Percentiles rank a stretch among this genome's conserved stretches.
Evolutionary conservation across 1,140 invertebrate genomes (phyloP).

Genomic region (Heterodera carotae): DNA sequence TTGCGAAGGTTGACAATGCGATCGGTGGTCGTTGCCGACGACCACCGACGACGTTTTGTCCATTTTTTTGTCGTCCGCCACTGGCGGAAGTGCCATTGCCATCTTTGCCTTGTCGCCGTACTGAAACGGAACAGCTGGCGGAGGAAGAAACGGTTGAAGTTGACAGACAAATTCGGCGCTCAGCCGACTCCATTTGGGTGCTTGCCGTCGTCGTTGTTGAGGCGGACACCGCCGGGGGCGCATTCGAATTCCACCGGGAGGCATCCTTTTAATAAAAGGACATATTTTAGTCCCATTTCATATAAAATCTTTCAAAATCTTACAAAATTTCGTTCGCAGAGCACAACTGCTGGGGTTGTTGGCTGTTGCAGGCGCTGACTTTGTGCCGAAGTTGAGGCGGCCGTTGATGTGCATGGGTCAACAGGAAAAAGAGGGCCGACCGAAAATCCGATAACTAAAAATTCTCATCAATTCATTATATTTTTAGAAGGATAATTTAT

Average conservation of each 20-base stretch:
- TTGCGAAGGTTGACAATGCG: slow-evolving; percentile 11
- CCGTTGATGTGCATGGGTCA: not conserved
- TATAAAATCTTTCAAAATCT: not conserved
- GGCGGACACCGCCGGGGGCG: too few relatives aligned
- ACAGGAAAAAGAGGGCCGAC: not conserved
- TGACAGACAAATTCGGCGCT: slow-evolving; percentile 20
- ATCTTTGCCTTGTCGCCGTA: not conserved
- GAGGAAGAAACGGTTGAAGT: slow-evolving; percentile 21
- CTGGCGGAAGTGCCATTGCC: not conserved
- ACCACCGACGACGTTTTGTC: not conserved
- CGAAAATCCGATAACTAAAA: not conserved
- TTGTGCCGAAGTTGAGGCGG: slow-evolving; percentile 8
- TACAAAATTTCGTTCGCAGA: slow-evolving; percentile 32
- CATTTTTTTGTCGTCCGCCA: slow-evolving; percentile 9
- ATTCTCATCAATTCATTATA: too few relatives aligned
- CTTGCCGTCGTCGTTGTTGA: not conserved
- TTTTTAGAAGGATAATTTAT: too few relatives aligned
- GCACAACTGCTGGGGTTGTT: not conserved
- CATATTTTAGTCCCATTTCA: not conserved
- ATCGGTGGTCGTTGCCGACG: not conserved
- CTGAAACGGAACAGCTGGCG: not conserved
- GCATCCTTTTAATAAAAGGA: slow-evolving; percentile 18
- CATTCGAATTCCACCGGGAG: not conserved
- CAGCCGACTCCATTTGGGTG: slow-evolving; percentile 9
- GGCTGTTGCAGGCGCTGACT: slow-evolving; percentile 13